phyloP scores from a whole-genome alignment of 1,140 invertebrate genomes.

The Aphelinus atriplicis region DNA sequence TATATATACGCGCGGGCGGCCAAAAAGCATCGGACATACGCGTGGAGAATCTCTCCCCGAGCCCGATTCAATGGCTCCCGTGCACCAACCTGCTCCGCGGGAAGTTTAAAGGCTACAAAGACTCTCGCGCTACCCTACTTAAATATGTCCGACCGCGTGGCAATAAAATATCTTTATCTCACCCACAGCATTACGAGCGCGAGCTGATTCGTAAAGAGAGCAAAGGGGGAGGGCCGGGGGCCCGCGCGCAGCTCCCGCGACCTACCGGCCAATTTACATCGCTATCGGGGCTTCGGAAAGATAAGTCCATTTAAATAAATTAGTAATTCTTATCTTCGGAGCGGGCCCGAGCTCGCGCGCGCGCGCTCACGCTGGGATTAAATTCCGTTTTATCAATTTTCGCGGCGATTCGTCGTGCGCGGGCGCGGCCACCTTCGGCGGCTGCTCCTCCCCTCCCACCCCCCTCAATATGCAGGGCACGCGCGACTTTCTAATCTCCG shows the following conservation, averaged over 20 bases:
- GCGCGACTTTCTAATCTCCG: constrained; percentile 38
- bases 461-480: constrained; percentile 35
- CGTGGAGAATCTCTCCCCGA: constrained; percentile 5
- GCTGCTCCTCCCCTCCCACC: neutral
- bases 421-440: neutral
- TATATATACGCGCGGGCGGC: neutral
- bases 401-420: constrained; percentile 60
- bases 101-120: constrained; percentile 2
- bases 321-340: constrained; percentile 64
- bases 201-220: constrained; percentile 54
- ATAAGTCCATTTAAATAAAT: constrained; percentile 69
- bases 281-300: constrained; percentile 65
- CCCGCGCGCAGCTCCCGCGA: constrained; percentile 44
- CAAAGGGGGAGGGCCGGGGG: neutral
- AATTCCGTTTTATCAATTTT: constrained; percentile 68
- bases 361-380: constrained; percentile 50
- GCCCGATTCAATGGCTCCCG: neutral
- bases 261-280: constrained; percentile 64
- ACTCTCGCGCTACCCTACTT: constrained; percentile 50
- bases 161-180: constrained; percentile 68
- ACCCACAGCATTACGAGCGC: constrained; percentile 60
- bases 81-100: neutral
- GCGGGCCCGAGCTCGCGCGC: constrained; percentile 35
- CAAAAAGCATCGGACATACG: neutral
- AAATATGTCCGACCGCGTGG: constrained; percentile 64